Evolutionary conservation across 2,797 vertebrate genomes (phyloP), one percentile per base, ranked within the genome.

Genomic region (Pantherophis alleghaniensis): DNA sequence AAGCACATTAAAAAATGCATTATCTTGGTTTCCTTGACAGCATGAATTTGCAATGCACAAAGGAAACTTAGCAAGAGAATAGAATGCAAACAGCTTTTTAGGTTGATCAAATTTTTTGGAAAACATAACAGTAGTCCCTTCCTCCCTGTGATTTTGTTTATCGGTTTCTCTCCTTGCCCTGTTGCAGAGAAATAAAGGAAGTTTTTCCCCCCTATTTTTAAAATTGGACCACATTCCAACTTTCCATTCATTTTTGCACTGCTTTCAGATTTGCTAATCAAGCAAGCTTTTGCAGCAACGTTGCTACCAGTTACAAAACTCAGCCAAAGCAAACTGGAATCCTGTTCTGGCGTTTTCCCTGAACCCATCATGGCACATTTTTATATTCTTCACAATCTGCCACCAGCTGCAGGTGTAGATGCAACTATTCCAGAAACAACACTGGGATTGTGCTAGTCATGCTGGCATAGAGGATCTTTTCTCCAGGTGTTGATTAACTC

Each of bases 291-390:
- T 9, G 37, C 13, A 66, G 89, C 66, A 57, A 57, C 1, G 5
- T 86, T 88, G 83, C 83, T 83, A 53, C 12, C n/a, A 79, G 18
- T 60, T 55, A 32, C 88, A 37, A 79, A 90, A 61, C 16, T 9
- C 22, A 92, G 42, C n/a, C 53, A 79, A 92, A 61, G 53, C 89
- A 79, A 88, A 26, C 57, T 91, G 66, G 57, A 89, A 89, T 83
- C 47, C 32, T 89, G 22, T 47, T 89, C 51, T 89, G 66, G 60
- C 89, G 22, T 28, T 32, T 7, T 16, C 37, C 74, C 88, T 32
- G 42, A 37, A 57, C 59, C 79, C 61, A 26, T 42, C 42, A 28
- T 20, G n/a, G 61, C 55, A 42, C 79, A 47, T 83, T 83, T 86
- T 79, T 47, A 28, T 56, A 55, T 55, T 26, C 66, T 83, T 92